Evolutionary conservation across 1,140 invertebrate species (phyloP), one percentile per base, ranked within the genome.

Genomic region (Delia radicum): DNA sequence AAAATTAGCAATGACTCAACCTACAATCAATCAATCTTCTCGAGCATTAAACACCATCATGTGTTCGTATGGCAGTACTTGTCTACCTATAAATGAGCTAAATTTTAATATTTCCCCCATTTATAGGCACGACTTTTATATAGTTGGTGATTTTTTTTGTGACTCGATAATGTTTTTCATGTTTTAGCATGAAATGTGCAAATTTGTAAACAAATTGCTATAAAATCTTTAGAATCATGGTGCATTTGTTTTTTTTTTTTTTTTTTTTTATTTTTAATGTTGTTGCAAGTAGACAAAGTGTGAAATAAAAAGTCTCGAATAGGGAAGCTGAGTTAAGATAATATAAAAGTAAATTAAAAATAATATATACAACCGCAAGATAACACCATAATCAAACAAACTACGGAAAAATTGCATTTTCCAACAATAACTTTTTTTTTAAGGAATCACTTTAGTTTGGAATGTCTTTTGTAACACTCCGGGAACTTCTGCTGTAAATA

Each of bases 11-110:
- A 33, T 69, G 65, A 31, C 65, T 33, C 65, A 69, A 69, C 65
- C 65, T 69, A 69, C 65, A 69, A 69, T 69, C 65, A 69, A 69
- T 69, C 65, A 69, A 69, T 69, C 65, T 69, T 69, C 65, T 33
- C n/a, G 24, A 33, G 65, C 27, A 55, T 55, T 18, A 55, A 55
- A 55, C 18, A 10, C n/a, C n/a, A 55, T 31, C 65, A 69, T 28
- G 12, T 42, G 37, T 42, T 1, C n/a, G 10, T 33, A 13, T 42
- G 10, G 6, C 6, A 15, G 37, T 3, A 10, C 37, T 42, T 42
- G 37, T 15, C 37, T 42, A 10, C n/a, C 4, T 13, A 15, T 42
- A 5, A 42, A 15, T 42, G 3, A 42, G n/a, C 33, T 33, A 42
- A 15, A 1, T 42, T 10, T 42, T 42, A 1, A 2, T 42, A 15